These are phyloP conservation scores for Penaeus indicus DNA, from an alignment of 1,140 invertebrate species.

Conservation along the genomic window DNA sequence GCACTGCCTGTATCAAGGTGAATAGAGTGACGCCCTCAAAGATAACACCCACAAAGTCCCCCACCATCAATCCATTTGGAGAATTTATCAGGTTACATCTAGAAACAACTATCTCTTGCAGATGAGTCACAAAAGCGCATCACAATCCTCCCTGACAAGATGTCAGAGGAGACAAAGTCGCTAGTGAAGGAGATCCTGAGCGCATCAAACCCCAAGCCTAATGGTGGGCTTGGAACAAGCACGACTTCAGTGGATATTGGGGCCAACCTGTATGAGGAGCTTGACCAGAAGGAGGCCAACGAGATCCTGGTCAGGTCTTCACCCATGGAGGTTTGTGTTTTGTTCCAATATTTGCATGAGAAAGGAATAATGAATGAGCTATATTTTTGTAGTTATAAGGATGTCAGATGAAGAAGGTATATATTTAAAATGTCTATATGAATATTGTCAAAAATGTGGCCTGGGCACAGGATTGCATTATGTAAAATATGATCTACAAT, in stretches of 20 bases:
- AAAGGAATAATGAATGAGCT: not conserved
- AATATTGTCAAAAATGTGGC: not conserved
- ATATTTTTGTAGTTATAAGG: not conserved
- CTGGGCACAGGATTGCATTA: constrained; percentile 3
- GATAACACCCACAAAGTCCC: too few relatives aligned
- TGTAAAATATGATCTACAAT: constrained; percentile 4
- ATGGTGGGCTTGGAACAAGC: not conserved
- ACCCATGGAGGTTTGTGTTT: constrained; percentile 73
- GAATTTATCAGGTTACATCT: too few relatives aligned
- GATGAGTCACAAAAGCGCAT: constrained; percentile 81
- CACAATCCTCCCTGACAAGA: constrained; percentile 80
- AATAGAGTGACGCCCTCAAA: too few relatives aligned
- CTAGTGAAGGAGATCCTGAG: constrained; percentile 78
- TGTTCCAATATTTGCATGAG: not conserved
- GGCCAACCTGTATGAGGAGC: constrained; percentile 77
- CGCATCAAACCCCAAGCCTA: not conserved
- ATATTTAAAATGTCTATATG: too few relatives aligned
- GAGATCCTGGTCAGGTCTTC: constrained; percentile 83
- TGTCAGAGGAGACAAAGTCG: constrained; percentile 77
- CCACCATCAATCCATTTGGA: too few relatives aligned
- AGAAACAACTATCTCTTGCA: constrained; percentile 67
- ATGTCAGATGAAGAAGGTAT: too few relatives aligned
- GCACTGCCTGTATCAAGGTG: too few relatives aligned
- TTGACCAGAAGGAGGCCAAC: constrained; percentile 82
- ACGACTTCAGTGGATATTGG: constrained; percentile 44